Evolutionary conservation across 2,888 invertebrate genomes (phyloP), one percentile per base, ranked within the genome.

Genomic region (Amphipoea oculea): DNA sequence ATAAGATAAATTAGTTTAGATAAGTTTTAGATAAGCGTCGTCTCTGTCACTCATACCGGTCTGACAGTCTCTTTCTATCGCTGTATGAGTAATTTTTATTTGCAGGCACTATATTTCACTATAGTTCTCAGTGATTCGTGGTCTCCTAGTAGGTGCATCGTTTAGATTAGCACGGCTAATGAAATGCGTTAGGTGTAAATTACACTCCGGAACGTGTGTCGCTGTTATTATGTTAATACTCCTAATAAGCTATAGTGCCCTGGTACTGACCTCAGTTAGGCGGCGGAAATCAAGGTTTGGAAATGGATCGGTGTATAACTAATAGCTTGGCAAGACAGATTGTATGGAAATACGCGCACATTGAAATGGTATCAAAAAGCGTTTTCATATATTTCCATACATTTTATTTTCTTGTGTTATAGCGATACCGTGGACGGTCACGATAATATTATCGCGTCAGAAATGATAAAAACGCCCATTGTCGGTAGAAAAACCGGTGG

Each of bases 181-280:
- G 93, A 92, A 92, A 93, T 92, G 93, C 92, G 91, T 91, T 83
- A 88, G 85, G 91, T 92, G 93, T 93, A 92, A 93, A 93, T 93
- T 92, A 92, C 89, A 79, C 84, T 72, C 77, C 78, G 70, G 80
- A 83, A 85, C 90, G 90, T 90, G 91, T 90, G 91, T 90, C 84
- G 88, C 89, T 88, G 89, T 91, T 92, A 91, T 91, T 92, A 92
- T 91, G 92, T 81, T 91, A 93, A 91, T 92, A 84, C 67, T 85
- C 29, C 36, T 71, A 82, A 80, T 86, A 67, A 73, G 51, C 51
- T 76, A 51, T 85, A 42, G 71, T 73, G n/a, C 71, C 74, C 71
- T 77, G 48, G 72, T 51, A 70, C 40, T 23, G 17, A 67, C 48
- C 20, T 11, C 14, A 54, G n/a, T 11, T 54, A 54, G 65, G 48